Evolutionary conservation across 2,113 vertebrate species (phyloP).

Genomic region (Trematomus loennbergii): DNA sequence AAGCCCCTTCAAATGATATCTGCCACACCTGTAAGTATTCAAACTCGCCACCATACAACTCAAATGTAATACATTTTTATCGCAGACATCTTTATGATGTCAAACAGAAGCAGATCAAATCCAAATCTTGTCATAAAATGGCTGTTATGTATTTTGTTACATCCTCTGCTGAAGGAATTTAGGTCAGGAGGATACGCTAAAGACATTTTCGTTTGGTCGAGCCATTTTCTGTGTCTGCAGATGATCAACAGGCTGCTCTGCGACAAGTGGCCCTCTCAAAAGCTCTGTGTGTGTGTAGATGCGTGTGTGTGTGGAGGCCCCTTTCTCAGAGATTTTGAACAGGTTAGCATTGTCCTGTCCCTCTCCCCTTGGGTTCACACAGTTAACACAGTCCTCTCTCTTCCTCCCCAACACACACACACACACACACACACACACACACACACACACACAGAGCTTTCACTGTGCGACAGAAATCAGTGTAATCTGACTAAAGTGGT

Average conservation of each 20-base stretch:
- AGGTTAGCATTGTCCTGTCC: constrained; percentile 79
- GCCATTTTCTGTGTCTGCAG: constrained; percentile 57
- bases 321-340: constrained; percentile 70
- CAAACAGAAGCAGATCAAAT: neutral
- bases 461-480: constrained; percentile 72
- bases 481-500: constrained; percentile 65
- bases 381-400: constrained; percentile 66
- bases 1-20: constrained; percentile 1
- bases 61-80: neutral
- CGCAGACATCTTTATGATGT: neutral
- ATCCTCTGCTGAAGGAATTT: constrained; percentile 11
- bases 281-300: neutral
- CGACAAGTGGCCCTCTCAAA: constrained; percentile 63
- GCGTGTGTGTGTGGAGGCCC: constrained; percentile 46
- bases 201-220: constrained; percentile 16
- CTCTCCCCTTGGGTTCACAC: constrained; percentile 67
- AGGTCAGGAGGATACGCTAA: constrained; percentile 31
- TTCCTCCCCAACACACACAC: constrained; percentile 16
- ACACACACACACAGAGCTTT: constrained; percentile 64
- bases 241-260: constrained; percentile 74
- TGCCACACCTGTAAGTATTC: neutral
- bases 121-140: neutral
- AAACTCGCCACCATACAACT: neutral
- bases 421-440: constrained; percentile 34
- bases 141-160: neutral